Evolutionary conservation across 2,888 invertebrate genomes (phyloP).

Genomic region (Polia nebulosa): DNA sequence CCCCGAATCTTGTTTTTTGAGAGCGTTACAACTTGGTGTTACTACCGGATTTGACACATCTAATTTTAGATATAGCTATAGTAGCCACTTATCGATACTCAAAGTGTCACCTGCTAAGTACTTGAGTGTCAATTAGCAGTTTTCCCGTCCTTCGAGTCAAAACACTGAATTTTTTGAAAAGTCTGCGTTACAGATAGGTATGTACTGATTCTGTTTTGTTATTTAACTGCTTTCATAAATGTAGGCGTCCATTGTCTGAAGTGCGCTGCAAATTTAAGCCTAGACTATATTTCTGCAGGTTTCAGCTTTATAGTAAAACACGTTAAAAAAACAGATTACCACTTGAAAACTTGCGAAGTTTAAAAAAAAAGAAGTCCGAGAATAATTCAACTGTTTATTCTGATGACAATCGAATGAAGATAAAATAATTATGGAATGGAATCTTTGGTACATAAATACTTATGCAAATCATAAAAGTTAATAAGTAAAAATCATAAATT

Average conservation of each 20-base stretch:
- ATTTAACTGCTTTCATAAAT: not conserved
- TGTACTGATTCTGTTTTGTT: not conserved
- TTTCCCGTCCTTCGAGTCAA: not conserved
- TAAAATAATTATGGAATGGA: too few relatives aligned
- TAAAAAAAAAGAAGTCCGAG: not conserved
- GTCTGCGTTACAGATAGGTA: not conserved
- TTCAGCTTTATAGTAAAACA: too few relatives aligned
- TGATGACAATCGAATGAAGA: not conserved
- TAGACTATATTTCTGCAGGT: not conserved
- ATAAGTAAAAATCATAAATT: slow-evolving; percentile 16
- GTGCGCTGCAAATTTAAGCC: not conserved
- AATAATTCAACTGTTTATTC: not conserved
- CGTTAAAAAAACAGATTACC: too few relatives aligned
- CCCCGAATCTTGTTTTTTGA: not conserved
- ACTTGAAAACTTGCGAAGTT: not conserved
- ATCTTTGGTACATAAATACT: too few relatives aligned
- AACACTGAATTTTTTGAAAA: not conserved
- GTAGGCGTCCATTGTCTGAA: not conserved
- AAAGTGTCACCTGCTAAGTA: slow-evolving; percentile 2
- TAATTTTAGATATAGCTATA: slow-evolving; percentile 9
- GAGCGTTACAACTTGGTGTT: not conserved
- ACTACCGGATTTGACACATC: slow-evolving; percentile 4
- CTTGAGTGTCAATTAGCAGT: too few relatives aligned
- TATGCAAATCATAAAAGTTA: not conserved
- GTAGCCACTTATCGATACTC: not conserved